Base-by-base conservation (phyloP, 2,113 vertebrate species). In the Sinocyclocheilus anshuiensis region DNA sequence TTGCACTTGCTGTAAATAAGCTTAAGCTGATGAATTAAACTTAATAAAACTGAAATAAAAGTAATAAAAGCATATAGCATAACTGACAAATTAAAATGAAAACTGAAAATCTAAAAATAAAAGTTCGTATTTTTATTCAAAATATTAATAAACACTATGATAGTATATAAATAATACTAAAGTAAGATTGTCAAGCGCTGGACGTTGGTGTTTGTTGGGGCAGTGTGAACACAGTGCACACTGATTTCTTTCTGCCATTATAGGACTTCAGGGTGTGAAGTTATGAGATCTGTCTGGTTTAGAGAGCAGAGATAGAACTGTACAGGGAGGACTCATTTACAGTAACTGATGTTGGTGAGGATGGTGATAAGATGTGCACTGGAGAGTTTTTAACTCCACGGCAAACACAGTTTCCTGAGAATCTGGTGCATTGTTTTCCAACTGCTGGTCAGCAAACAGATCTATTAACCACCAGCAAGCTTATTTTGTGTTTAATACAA, bases 361-460 rank as follows among this genome's bases (percentile, higher is more conserved):
- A 24, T 26, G 42, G 59, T 42, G 55, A 61, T 24, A 81, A 1
- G 7, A 65, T 2, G 61, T 26, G 16, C 59, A 81, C 59, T 65
- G 57, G 55, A 85, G 48, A 82, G 36, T 18, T 22, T 69, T 86
- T 29, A 69, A 85, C 59, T 82, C 24, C 78, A 85, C 77, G 78
- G 59, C 50, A 81, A 74, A 69, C 20, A 36, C 24, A 63, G 39
- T 76, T 63, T 75, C 78, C 85, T 76, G 71, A 82, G 85, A 63
- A 29, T 18, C 8, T 15, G 39, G 15, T 53, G 55, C 71, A 77
- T 39, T 69, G 69, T 39, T 45, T 24, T 24, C 33, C n/a, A 20
- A 39, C 71, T 76, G 42, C 76, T 50, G 74, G 8, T 8, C 42
- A 42, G 42, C 42, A 42, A 9, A 42, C 42, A 77, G 50, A 77